Evolutionary conservation across 2,888 invertebrate genomes (phyloP).

Genomic region (Hirudinaria manillensis): DNA sequence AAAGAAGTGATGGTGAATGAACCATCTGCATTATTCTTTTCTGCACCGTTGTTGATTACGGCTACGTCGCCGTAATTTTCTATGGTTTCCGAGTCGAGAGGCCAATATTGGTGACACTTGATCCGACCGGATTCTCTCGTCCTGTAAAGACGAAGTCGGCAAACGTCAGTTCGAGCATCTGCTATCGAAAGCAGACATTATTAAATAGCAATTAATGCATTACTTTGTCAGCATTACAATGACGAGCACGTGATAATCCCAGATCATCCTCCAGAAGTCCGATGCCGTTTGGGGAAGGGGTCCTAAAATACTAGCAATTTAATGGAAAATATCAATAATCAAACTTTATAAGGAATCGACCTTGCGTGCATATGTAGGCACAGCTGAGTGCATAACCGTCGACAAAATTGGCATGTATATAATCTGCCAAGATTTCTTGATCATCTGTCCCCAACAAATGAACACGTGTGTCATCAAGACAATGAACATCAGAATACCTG

Average conservation of each 20-base stretch:
- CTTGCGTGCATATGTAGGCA: slow-evolving; percentile 95
- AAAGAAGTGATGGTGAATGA: neutral
- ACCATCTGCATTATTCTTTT: slow-evolving; percentile 67
- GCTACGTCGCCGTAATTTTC: slow-evolving; percentile 50
- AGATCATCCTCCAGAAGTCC: slow-evolving; percentile 96
- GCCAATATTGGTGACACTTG: slow-evolving; percentile 97
- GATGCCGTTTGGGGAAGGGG: slow-evolving; percentile 85
- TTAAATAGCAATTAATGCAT: neutral
- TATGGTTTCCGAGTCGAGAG: slow-evolving; percentile 64
- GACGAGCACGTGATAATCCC: slow-evolving; percentile 80
- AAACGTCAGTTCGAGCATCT: too few relatives aligned
- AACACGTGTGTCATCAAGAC: slow-evolving; percentile 90
- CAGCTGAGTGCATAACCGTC: slow-evolving; percentile 96
- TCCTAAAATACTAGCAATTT: slow-evolving; percentile 56
- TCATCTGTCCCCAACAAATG: slow-evolving; percentile 60
- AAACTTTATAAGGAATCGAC: slow-evolving; percentile 54
- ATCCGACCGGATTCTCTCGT: slow-evolving; percentile 82
- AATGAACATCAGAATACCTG: slow-evolving; percentile 84
- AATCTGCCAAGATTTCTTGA: slow-evolving; percentile 60
- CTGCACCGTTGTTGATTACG: slow-evolving; percentile 59
- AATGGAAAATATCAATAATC: neutral
- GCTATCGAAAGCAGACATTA: too few relatives aligned
- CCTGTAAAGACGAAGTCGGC: slow-evolving; percentile 46
- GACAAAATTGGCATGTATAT: slow-evolving; percentile 95
- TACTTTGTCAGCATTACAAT: slow-evolving; percentile 80